phyloP scores from a whole-genome alignment of 2,797 vertebrate genomes.

The Knipowitschia caucasica region DNA sequence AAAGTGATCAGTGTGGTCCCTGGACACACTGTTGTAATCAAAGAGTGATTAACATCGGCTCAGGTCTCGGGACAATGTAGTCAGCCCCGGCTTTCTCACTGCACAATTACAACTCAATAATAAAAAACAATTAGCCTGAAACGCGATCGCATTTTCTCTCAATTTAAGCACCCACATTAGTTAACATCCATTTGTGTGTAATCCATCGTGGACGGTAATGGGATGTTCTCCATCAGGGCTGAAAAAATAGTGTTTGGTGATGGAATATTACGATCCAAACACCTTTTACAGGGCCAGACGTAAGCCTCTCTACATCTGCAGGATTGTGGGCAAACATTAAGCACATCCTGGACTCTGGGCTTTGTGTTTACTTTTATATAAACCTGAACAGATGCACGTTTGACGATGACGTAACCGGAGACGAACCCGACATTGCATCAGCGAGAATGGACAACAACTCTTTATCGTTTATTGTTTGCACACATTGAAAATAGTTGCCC shows the following conservation, averaged over 20 bases:
- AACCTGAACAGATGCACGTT: background rate
- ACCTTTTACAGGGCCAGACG: slow-evolving; percentile 1
- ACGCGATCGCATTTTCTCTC: background rate
- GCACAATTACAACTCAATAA: no score
- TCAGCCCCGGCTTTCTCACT: background rate
- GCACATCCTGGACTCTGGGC: background rate
- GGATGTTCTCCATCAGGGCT: background rate
- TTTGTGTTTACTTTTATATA: background rate
- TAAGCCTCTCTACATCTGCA: background rate
- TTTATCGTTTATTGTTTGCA: no score
- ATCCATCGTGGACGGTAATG: background rate
- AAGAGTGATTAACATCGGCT: slow-evolving; percentile 17
- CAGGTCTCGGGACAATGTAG: slow-evolving; percentile 25
- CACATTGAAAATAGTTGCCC: no score
- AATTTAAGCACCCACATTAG: background rate
- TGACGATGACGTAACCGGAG: background rate
- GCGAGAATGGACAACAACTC: background rate
- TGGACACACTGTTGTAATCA: slow-evolving; percentile 21
- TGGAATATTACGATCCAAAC: background rate
- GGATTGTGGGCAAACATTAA: background rate
- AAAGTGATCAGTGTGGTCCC: slow-evolving; percentile 26
- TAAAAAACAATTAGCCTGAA: slow-evolving; percentile 9
- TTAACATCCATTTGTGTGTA: background rate
- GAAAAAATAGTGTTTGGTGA: background rate
- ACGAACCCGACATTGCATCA: background rate